Percentiles rank a stretch among this genome's conserved stretches.
Conservation (phyloP, 2,113 vertebrate genomes). For the Sprattus sprattus region DNA sequence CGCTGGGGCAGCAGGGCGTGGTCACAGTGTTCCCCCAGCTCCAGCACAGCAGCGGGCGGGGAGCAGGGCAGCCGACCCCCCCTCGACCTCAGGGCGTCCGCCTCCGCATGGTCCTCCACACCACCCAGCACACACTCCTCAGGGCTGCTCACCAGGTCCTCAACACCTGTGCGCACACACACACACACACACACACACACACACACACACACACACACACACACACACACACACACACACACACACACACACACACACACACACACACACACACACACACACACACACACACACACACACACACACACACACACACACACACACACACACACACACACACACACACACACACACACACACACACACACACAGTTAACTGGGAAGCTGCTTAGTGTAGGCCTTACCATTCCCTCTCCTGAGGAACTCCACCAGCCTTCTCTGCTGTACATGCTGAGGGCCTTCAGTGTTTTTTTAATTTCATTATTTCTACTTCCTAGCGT, state of each 20-base stretch:
- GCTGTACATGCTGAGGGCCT: too few relatives aligned
- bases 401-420: too few relatives aligned
- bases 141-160: background rate
- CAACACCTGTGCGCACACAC: background rate
- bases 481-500: too few relatives aligned
- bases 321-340: background rate
- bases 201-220: too few relatives aligned
- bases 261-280: constrained; percentile 7
- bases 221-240: background rate
- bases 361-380: background rate
- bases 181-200: constrained; percentile 5
- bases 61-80: constrained; percentile 16
- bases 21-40: constrained; percentile 64
- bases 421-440: too few relatives aligned
- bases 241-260: background rate
- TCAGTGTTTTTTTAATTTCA: too few relatives aligned
- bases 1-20: constrained; percentile 65
- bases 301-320: background rate
- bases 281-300: constrained; percentile 2
- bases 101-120: background rate
- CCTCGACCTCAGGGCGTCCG: constrained; percentile 29
- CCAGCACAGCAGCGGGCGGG: constrained; percentile 50
- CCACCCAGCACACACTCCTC: background rate
- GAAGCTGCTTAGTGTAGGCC: too few relatives aligned
- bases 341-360: background rate